Conservation (phyloP, 2,113 vertebrate genomes). For the Oxyruncus cristatus region DNA sequence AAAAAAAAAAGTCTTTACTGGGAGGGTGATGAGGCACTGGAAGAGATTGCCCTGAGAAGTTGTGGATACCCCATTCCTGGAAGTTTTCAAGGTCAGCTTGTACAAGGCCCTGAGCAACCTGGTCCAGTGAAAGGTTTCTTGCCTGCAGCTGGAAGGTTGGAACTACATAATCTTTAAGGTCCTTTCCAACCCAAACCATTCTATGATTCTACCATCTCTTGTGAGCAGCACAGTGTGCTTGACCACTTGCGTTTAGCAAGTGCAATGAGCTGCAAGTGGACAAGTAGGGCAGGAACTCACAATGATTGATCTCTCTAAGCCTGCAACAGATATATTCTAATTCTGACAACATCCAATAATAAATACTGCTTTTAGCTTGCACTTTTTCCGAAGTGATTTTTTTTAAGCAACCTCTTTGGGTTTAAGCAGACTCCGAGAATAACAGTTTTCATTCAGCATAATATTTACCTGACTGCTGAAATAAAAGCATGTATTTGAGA, state of each 20-base stretch:
- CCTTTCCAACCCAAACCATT: background rate
- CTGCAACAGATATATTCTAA: background rate
- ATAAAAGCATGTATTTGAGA: background rate
- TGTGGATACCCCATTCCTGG: background rate
- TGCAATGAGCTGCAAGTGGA: background rate
- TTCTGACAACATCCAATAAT: background rate
- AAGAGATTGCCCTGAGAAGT: background rate
- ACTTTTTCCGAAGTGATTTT: background rate
- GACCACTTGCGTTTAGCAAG: background rate
- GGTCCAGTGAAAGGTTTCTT: background rate
- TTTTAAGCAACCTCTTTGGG: background rate
- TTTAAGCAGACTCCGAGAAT: background rate
- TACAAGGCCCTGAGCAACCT: background rate
- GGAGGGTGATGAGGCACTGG: rapidly evolving
- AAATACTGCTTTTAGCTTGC: background rate
- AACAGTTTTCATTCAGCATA: background rate
- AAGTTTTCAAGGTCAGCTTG: background rate
- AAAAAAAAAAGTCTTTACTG: background rate
- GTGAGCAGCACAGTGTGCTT: background rate
- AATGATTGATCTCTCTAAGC: background rate
- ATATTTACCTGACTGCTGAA: background rate
- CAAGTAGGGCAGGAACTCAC: background rate
- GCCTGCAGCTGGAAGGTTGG: background rate
- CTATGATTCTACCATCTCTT: background rate
- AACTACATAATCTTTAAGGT: background rate